These are phyloP conservation scores for Glandiceps talaboti DNA, from an alignment of 53 echinoderm and acorn worm genomes.

Conservation along the genomic window DNA sequence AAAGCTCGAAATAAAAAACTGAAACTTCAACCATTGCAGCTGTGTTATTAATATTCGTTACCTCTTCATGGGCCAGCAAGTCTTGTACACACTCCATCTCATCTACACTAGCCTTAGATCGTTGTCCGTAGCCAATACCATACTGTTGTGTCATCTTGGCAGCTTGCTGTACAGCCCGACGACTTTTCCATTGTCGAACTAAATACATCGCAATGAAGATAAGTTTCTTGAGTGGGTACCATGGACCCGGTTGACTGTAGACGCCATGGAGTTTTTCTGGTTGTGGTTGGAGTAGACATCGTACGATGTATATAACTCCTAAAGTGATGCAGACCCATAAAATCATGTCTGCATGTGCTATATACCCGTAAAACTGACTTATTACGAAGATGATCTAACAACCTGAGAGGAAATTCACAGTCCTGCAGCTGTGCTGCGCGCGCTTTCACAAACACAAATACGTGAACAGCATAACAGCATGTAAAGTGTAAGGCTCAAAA, in stretches of 20 bases:
- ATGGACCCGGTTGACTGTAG: constrained; percentile 21
- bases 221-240: constrained; percentile 24
- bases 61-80: not conserved
- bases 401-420: too few species aligned
- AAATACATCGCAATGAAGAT: constrained; percentile 13
- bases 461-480: too few species aligned
- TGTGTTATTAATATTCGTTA: too few species aligned
- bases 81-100: constrained; percentile 27
- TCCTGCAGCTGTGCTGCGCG: too few species aligned
- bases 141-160: not conserved
- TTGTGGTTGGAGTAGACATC: constrained; percentile 12
- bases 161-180: not conserved
- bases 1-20: too few species aligned
- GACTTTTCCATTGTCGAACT: constrained; percentile 4
- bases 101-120: constrained; percentile 1
- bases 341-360: too few species aligned
- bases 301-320: constrained; percentile 11
- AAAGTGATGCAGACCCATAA: not conserved
- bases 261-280: constrained; percentile 15
- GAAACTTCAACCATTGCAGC: too few species aligned
- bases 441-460: too few species aligned
- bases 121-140: constrained; percentile 11
- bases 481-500: too few species aligned
- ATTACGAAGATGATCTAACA: too few species aligned
- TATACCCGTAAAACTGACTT: too few species aligned